phyloP scores from a whole-genome alignment of 2,888 invertebrate species.

The Leptopilina myrica region DNA sequence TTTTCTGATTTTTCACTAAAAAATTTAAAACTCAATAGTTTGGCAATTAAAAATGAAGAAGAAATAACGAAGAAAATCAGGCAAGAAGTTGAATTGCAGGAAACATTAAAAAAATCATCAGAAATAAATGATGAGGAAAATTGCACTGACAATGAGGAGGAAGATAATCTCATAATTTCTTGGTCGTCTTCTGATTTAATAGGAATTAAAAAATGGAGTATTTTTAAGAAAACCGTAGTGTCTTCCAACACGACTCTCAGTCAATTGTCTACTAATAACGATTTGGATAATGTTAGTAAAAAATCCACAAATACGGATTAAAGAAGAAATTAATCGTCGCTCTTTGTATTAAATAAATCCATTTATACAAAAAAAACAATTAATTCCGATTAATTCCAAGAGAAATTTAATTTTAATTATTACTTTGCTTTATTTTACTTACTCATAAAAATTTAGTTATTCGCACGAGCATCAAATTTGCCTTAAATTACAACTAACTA shows the following conservation, averaged over 20 bases:
- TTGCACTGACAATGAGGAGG: background rate
- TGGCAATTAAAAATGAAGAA: background rate
- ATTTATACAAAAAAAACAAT: too few species aligned
- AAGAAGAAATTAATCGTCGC: too few species aligned
- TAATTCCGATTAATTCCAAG: too few species aligned
- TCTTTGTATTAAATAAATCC: background rate
- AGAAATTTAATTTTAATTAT: too few species aligned
- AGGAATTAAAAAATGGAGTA: background rate
- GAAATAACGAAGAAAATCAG: background rate
- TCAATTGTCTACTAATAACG: background rate
- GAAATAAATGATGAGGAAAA: background rate
- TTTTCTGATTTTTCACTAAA: background rate
- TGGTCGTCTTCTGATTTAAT: constrained; percentile 1
- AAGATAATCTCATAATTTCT: background rate
- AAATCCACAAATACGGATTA: background rate
- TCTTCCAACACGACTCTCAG: background rate
- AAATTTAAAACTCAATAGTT: background rate
- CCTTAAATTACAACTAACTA: too few species aligned
- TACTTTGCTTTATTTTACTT: too few species aligned
- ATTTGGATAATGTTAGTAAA: background rate
- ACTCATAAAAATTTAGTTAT: too few species aligned
- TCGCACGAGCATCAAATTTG: too few species aligned
- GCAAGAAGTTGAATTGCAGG: background rate
- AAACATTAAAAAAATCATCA: background rate
- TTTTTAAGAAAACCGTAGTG: background rate